phyloP scores from a whole-genome alignment of 2,888 invertebrate species.

The Mantis religiosa region DNA sequence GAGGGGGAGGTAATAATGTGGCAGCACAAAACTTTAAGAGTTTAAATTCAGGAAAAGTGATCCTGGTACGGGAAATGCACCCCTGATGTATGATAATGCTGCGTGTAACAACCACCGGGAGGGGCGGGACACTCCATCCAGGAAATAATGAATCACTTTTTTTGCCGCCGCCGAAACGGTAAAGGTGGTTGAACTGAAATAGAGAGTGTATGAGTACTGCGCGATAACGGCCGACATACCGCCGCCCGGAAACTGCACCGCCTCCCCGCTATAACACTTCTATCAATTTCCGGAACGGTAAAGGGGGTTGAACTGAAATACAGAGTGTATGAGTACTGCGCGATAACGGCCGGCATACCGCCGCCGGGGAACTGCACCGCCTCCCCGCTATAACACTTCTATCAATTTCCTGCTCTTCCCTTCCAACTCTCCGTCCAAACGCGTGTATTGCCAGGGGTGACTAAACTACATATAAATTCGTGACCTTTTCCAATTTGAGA shows the following conservation, averaged over 20 bases:
- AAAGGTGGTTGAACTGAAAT: background rate
- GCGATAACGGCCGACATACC: background rate
- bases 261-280: background rate
- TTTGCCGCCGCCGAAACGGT: background rate
- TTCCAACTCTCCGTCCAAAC: background rate
- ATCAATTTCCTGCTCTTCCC: constrained; percentile 7
- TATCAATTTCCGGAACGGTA: background rate
- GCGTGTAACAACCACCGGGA: background rate
- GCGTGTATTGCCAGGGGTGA: background rate
- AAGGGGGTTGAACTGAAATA: background rate
- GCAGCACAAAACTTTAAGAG: background rate
- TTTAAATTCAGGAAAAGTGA: background rate
- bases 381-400: constrained; percentile 1
- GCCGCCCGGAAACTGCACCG: background rate
- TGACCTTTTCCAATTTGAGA: too few species aligned
- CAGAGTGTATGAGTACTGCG: background rate
- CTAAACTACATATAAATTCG: background rate
- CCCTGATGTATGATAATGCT: constrained; percentile 9
- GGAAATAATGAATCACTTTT: constrained; percentile 18
- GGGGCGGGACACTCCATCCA: background rate
- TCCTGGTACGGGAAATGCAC: background rate
- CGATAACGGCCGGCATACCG: background rate
- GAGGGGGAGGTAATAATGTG: background rate
- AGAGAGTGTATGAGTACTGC: background rate
- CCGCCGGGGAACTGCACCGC: background rate